Percentiles rank a stretch among this genome's conserved stretches.
These are phyloP conservation scores for Cheilosia vernalis DNA, from an alignment of 2,888 invertebrate species.

Conservation along the genomic window DNA sequence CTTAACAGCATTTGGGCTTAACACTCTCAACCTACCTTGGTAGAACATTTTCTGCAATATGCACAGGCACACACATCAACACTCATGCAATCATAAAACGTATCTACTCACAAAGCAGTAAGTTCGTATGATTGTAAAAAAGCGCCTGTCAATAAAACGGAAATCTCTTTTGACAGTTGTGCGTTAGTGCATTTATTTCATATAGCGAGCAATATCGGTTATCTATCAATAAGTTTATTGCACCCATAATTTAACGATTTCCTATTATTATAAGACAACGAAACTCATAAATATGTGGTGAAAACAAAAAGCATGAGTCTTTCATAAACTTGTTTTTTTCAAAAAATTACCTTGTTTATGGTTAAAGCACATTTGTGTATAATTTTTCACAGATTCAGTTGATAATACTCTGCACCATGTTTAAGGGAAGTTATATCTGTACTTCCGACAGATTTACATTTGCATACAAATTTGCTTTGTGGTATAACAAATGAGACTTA, in stretches of 20 bases:
- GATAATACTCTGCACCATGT: background rate
- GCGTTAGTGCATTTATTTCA: slow-evolving; percentile 5
- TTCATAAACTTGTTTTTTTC: background rate
- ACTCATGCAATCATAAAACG: too few species aligned
- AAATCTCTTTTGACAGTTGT: slow-evolving; percentile 1
- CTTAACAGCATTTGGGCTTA: too few species aligned
- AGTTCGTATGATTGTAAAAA: background rate
- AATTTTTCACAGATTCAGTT: background rate
- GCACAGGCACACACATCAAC: too few species aligned
- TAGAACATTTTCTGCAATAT: too few species aligned
- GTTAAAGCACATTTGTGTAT: background rate
- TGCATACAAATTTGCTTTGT: slow-evolving; percentile 20
- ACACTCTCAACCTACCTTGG: too few species aligned
- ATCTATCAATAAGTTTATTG: slow-evolving; percentile 39
- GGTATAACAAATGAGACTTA: slow-evolving; percentile 2
- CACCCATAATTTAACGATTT: slow-evolving; percentile 39
- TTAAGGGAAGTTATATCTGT: background rate
- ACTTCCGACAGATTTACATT: slow-evolving; percentile 12
- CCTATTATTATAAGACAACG: background rate
- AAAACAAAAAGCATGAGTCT: background rate
- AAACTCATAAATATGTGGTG: background rate
- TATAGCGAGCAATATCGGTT: background rate
- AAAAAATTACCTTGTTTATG: slow-evolving; percentile 6
- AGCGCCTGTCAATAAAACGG: slow-evolving; percentile 18
- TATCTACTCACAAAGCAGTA: too few species aligned